A percentile compares a stretch with the other conserved stretches of the same genome.
Evolutionary conservation across 2,888 invertebrate genomes (phyloP).

Genomic region (Hemicrepidius hirtus): DNA sequence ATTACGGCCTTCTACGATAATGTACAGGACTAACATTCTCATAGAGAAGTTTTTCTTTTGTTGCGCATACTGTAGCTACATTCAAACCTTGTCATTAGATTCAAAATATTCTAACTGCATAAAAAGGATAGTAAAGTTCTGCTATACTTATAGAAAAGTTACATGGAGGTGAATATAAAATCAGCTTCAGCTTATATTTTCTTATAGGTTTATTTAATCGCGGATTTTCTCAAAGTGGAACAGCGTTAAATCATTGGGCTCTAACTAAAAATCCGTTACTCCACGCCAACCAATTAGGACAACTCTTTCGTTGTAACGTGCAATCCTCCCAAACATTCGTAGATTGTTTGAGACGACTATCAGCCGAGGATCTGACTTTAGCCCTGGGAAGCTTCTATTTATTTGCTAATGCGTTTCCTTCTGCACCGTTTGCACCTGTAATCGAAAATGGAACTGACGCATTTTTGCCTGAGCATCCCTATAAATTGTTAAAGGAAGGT

Average conservation of each 20-base stretch:
- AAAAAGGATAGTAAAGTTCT: too few relatives aligned
- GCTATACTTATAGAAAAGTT: too few relatives aligned
- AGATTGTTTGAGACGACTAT: conserved; percentile 77
- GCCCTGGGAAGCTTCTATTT: conserved; percentile 75
- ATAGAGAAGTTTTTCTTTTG: too few relatives aligned
- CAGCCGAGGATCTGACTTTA: conserved; percentile 75
- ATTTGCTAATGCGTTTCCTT: conserved; percentile 72
- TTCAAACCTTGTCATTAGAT: too few relatives aligned
- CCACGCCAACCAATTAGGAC: conserved; percentile 77
- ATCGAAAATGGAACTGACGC: conserved; percentile 71
- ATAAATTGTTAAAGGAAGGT: conserved; percentile 76
- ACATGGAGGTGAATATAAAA: too few relatives aligned
- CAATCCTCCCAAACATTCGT: conserved; percentile 75
- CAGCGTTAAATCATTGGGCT: conserved; percentile 76
- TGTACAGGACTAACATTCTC: too few relatives aligned
- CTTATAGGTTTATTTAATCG: conserved; percentile 74
- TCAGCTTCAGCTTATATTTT: conserved; percentile 2
- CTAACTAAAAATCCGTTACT: conserved; percentile 74
- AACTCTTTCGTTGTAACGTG: conserved; percentile 78
- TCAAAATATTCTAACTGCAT: too few relatives aligned
- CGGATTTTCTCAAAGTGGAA: conserved; percentile 83
- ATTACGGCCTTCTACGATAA: too few relatives aligned
- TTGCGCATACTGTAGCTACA: too few relatives aligned
- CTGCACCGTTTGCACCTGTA: conserved; percentile 64
- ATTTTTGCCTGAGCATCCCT: conserved; percentile 80